Base-by-base conservation (phyloP, 2,888 invertebrate genomes). In the Xanthorhoe spadicearia region DNA sequence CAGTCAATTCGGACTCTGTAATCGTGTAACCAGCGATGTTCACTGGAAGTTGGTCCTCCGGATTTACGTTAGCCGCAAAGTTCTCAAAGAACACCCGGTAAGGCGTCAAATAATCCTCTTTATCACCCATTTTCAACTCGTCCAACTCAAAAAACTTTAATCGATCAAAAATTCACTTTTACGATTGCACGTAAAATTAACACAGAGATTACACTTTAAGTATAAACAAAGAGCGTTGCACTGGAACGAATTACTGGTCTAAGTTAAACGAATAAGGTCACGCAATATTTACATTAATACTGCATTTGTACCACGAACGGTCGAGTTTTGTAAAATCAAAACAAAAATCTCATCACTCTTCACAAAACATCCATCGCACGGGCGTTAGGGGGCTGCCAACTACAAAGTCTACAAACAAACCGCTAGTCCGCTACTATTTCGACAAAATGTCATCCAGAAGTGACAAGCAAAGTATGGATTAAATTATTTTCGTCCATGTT, bases 41-140 rank as follows among this genome's bases (percentile, higher is more conserved):
- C 55, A 96, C 95, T 60, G 96, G 96, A 75, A 96, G 89, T 83
- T 96, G 96, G 85, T 96, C 96, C 75, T 95, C 94, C 1, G 95
- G 95, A 77, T 96, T 94, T 56, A 96, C 94, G 62, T 94, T 95
- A 67, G 94, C 93, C 73, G 95, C 95, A 86, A 96, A 96, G 82
- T 95, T 93, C 79, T 96, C 95, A 82, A 96, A 96, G 90, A 96
- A 96, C 79, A 94, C 93, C 71, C 95, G 94, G 83, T 96, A 96
- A 52, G 93, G 93, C 60, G 94, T 95, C 83, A 96, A 92, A 89
- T 96, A 95, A 85, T 96, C 95, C 78, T 95, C 95, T 79, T 95
- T 94, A 83, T 94, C 94, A 80, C 89, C 85, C 93, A 92, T 93
- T 82, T 82, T 90, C 63, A 67, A 6, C 58, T 71, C 46, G 38